Percentiles rank a stretch among this genome's conserved stretches.
phyloP scores from a whole-genome alignment of 2,888 invertebrate species.

The Drosophila pegasa region DNA sequence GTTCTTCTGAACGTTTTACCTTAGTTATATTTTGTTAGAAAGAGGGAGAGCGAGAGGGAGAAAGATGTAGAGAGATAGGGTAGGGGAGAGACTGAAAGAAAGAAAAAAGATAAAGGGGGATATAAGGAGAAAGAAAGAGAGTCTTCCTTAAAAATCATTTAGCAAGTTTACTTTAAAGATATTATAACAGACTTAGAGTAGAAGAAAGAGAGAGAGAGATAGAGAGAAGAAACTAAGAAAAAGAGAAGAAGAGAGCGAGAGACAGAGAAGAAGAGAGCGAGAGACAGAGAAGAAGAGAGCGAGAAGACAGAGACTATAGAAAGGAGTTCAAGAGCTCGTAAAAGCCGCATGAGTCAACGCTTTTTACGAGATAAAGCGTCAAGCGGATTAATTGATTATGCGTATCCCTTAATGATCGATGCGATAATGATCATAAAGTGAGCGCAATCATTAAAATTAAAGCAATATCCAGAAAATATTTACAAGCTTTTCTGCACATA shows the following conservation, averaged over 20 bases:
- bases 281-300: not conserved
- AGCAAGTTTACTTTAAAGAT: not conserved
- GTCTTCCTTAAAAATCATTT: not conserved
- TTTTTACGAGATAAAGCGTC: slow-evolving; percentile 1
- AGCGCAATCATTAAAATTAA: slow-evolving; percentile 1
- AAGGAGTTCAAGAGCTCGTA: not conserved
- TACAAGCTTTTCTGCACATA: not conserved
- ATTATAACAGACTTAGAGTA: not conserved
- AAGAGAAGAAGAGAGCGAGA: not conserved
- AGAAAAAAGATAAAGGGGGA: not conserved
- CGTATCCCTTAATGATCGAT: slow-evolving; percentile 11
- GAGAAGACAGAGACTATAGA: not conserved
- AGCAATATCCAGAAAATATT: slow-evolving; percentile 2
- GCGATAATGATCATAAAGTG: not conserved
- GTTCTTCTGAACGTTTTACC: too few species aligned
- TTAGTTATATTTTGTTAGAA: too few species aligned
- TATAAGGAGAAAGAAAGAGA: not conserved
- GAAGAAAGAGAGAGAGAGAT: not conserved
- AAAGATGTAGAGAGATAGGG: not conserved
- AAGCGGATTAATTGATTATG: slow-evolving; percentile 14
- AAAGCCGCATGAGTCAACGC: slow-evolving; percentile 9
- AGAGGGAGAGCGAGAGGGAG: not conserved
- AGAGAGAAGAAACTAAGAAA: not conserved
- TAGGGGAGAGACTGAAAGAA: not conserved
- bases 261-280: not conserved